Conservation (phyloP, 2,113 vertebrate species). For the Hiodon tergisus region DNA sequence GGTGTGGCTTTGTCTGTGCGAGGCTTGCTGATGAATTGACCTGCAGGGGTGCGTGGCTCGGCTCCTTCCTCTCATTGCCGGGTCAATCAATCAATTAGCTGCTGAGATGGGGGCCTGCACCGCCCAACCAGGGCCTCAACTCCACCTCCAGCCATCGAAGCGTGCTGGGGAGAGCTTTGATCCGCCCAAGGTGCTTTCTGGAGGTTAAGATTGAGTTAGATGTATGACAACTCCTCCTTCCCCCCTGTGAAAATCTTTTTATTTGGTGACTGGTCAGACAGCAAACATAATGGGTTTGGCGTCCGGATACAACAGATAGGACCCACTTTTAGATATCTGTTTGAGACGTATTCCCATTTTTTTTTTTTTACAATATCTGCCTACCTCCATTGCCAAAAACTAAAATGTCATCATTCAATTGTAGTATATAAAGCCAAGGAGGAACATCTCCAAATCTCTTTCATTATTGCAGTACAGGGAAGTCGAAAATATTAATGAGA, state of each 20-base stretch:
- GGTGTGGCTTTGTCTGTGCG: not conserved
- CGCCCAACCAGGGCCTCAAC: not conserved
- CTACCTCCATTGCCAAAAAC: too few relatives aligned
- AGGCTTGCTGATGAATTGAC: conserved; percentile 14
- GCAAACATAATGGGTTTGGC: too few relatives aligned
- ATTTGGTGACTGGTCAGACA: too few relatives aligned
- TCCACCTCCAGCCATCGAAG: not conserved
- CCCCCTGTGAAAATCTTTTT: too few relatives aligned
- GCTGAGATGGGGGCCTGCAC: not conserved
- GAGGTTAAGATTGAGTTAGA: not conserved
- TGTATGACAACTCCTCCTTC: not conserved
- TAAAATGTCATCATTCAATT: not conserved
- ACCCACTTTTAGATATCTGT: too few relatives aligned
- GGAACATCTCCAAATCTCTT: not conserved
- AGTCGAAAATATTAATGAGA: not conserved
- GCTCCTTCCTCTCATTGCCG: conserved; percentile 7
- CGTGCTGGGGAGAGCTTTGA: not conserved
- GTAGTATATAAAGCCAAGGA: not conserved
- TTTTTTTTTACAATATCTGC: too few relatives aligned
- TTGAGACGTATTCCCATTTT: too few relatives aligned
- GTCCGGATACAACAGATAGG: too few relatives aligned
- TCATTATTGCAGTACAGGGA: not conserved
- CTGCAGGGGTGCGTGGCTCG: not conserved
- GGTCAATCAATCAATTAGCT: conserved; percentile 22
- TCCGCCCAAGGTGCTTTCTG: not conserved